Base-by-base conservation (phyloP, 2,113 vertebrate genomes). In the Puntigrus tetrazona region DNA sequence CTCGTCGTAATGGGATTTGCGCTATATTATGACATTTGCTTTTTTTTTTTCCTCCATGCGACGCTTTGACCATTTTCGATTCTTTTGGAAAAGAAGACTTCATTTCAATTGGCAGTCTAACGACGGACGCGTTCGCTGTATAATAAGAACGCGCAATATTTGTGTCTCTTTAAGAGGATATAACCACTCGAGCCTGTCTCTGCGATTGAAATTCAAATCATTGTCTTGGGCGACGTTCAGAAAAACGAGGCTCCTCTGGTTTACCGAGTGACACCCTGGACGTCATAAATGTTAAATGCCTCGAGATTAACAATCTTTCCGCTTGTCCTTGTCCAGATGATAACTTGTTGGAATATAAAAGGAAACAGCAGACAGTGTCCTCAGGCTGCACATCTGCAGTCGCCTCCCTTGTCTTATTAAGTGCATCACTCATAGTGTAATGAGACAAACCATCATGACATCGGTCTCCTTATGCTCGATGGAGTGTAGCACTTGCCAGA, bases 1-100 rank as follows among this genome's bases (percentile, higher is more conserved):
- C 55, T 78, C 69, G 18, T 52, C 80, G 47, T 81, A 73, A 85
- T 82, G 78, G 85, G 74, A 82, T 84, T 85, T 83, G 81, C 76
- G 75, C 78, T 79, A 31, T 88, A 81, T 84, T 88, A 82, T 86
- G 75, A 82, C 85, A 87, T 80, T 76, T 70, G 63, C 2, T 1
- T 85, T 52, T 47, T 67, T 63, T 1, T 85, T 52, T 47, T 67
- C 43, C 55, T 20, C 25, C 36, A 34, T 38, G 31, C 82, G 47
- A 5, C 5, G 16, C 36, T 67, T 76, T 29, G 43, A n/a, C 36
- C n/a, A 20, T 78, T 82, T 85, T 29, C 82, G 4, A 27, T 14
- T 65, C 50, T 63, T 78, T 25, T 3, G 10, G 59, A 29, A 38
- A 55, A 69, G 65, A 63, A 65, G 41, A 81, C 4, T 41, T 55